Evolutionary conservation across 2,888 invertebrate genomes (phyloP).

Genomic region (Gastrophysa polygoni): DNA sequence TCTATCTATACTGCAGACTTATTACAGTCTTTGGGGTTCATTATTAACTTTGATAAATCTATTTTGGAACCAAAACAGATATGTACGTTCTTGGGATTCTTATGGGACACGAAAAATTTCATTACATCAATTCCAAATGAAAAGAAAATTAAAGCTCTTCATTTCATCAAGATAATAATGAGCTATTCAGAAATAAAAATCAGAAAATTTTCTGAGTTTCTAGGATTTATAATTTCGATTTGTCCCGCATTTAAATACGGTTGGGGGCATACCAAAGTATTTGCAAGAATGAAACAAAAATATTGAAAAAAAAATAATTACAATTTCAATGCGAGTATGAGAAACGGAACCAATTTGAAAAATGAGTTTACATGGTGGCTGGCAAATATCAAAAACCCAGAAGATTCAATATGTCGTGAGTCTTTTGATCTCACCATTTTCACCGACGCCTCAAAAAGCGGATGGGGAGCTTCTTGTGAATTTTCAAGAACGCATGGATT

Average conservation of each 20-base stretch:
- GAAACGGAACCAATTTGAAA: background rate
- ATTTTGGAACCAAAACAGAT: too few species aligned
- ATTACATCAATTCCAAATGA: too few species aligned
- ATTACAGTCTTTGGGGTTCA: slow-evolving; percentile 32
- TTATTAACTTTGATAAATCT: too few species aligned
- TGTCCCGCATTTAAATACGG: slow-evolving; percentile 40
- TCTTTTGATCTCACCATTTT: background rate
- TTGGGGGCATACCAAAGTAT: slow-evolving; percentile 24
- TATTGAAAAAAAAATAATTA: slow-evolving; percentile 13
- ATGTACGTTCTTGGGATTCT: too few species aligned
- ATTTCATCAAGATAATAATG: too few species aligned
- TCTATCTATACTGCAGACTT: too few species aligned
- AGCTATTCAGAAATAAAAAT: too few species aligned
- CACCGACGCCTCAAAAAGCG: background rate
- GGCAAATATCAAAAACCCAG: background rate
- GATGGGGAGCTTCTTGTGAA: background rate
- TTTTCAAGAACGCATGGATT: background rate
- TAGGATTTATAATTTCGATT: too few species aligned
- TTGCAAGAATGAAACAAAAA: too few species aligned
- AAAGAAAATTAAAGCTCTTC: too few species aligned
- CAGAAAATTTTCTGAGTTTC: too few species aligned
- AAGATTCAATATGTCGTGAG: background rate
- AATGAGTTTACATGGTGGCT: slow-evolving; percentile 20
- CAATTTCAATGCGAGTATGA: slow-evolving; percentile 21
- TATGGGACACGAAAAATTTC: too few species aligned